Base-by-base conservation (phyloP, 2,113 vertebrate genomes). In the Sander vitreus region DNA sequence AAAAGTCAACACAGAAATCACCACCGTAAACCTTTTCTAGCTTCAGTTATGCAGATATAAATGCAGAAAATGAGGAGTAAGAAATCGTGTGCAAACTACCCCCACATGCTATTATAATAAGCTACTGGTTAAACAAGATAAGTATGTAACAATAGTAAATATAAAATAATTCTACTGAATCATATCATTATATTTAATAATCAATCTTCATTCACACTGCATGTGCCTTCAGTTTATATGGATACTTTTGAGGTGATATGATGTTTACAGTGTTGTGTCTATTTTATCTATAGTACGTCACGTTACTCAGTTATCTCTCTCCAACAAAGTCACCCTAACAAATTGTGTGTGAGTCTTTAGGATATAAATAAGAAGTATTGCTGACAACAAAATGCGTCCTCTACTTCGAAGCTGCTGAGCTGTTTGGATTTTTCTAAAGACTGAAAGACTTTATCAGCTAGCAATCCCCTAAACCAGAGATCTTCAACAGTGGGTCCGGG, bases 1-100 rank as follows among this genome's bases (percentile, higher is more conserved):
- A 33, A 33, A 33, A 79, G 25, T 84, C 69, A 63, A 51, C 54
- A 74, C 12, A n/a, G 50, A 62, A 77, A 67, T 25, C 9, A 8
- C 0, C 0, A 59, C 33, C 25, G 15, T 11, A 57, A 6, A 71
- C 51, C 54, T 15, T 13, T 3, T 79, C 64, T 25, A 3, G 6
- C 15, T 11, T 25, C 33, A 63, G 45, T 11, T 51, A 5, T 1
- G 1, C 19, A 2, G 8, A 39, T 8, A 39, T 4, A 60, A 36
- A 30, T 19, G 16, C 27, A 58, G 18, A 33, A 30, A 62, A 59
- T 45, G 23, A 45, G 18, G 11, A 45, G 30, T 4, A 8, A 50
- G 16, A 50, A 15, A 27, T 48, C 1, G 0, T 23, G 10, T 27
- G 39, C 76, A 55, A 19, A 51, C 3, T 3, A 18, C 11, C 6